Percentiles rank a stretch among this genome's conserved stretches.
Evolutionary conservation across 2,113 vertebrate species (phyloP).

Genomic region (Callospermophilus lateralis): DNA sequence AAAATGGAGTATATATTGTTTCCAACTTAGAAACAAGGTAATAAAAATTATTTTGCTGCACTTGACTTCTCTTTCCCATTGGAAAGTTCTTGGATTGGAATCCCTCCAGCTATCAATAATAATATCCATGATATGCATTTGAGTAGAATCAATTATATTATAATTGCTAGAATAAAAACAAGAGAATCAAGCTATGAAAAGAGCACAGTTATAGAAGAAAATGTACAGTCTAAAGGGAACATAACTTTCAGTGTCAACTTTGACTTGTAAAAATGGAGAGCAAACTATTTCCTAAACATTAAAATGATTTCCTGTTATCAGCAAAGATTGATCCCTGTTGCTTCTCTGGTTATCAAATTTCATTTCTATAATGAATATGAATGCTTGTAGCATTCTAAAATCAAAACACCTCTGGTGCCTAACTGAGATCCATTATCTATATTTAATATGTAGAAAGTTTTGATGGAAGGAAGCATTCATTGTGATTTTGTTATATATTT

Average conservation of each 20-base stretch:
- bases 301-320: conserved; percentile 75
- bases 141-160: conserved; percentile 68
- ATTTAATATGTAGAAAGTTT: conserved; percentile 65
- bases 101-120: conserved; percentile 65
- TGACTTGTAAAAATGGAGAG: conserved; percentile 63
- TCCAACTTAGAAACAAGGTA: conserved; percentile 70
- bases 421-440: conserved; percentile 3
- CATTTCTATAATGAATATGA: conserved; percentile 75
- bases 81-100: conserved; percentile 57
- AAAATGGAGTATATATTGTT: conserved; percentile 69
- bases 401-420: conserved; percentile 20
- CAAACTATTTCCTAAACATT: conserved; percentile 57
- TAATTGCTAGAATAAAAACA: conserved; percentile 73
- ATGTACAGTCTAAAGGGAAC: conserved; percentile 24
- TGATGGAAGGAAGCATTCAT: neutral
- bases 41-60: conserved; percentile 64
- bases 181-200: conserved; percentile 58
- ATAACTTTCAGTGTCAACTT: conserved; percentile 65
- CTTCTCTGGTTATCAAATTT: conserved; percentile 70
- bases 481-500: conserved; percentile 47
- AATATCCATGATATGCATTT: conserved; percentile 55
- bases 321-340: conserved; percentile 53
- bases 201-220: conserved; percentile 63
- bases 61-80: conserved; percentile 40
- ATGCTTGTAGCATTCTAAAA: conserved; percentile 62